Evolutionary conservation across 2,888 invertebrate genomes (phyloP).

Genomic region (Spodoptera exigua): DNA sequence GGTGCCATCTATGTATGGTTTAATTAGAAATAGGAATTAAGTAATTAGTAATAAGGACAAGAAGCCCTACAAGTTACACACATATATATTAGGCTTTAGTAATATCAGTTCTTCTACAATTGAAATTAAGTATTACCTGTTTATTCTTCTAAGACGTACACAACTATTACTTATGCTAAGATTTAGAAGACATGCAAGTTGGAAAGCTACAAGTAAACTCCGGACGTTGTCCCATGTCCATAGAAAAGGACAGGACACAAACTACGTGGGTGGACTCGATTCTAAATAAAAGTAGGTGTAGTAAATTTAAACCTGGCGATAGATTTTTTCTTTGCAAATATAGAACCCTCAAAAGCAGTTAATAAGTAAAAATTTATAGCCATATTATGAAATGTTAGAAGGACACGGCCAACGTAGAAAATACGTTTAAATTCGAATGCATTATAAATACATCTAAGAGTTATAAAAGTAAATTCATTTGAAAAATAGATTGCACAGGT

Average conservation of each 20-base stretch:
- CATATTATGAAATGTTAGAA: not conserved
- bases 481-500: slow-evolving; percentile 48
- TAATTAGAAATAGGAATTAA: slow-evolving; percentile 11
- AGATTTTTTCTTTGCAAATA: slow-evolving; percentile 2
- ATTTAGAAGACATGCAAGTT: slow-evolving; percentile 30
- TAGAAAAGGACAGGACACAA: slow-evolving; percentile 20
- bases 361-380: slow-evolving; percentile 6
- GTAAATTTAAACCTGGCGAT: slow-evolving; percentile 20
- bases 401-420: slow-evolving; percentile 3
- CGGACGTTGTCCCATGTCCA: slow-evolving; percentile 16
- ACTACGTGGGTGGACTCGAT: slow-evolving; percentile 26
- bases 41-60: slow-evolving; percentile 17
- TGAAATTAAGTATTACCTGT: slow-evolving; percentile 25
- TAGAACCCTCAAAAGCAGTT: not conserved
- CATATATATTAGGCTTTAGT: slow-evolving; percentile 20
- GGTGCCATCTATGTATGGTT: slow-evolving; percentile 16
- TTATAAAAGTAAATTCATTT: slow-evolving; percentile 50
- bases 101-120: slow-evolving; percentile 24
- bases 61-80: slow-evolving; percentile 21
- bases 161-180: slow-evolving; percentile 31
- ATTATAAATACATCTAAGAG: slow-evolving; percentile 36
- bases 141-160: slow-evolving; percentile 29
- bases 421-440: slow-evolving; percentile 44
- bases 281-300: slow-evolving; percentile 24
- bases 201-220: slow-evolving; percentile 26